Conservation (phyloP, 2,888 invertebrate species). For the Hypomecis atomaria region DNA sequence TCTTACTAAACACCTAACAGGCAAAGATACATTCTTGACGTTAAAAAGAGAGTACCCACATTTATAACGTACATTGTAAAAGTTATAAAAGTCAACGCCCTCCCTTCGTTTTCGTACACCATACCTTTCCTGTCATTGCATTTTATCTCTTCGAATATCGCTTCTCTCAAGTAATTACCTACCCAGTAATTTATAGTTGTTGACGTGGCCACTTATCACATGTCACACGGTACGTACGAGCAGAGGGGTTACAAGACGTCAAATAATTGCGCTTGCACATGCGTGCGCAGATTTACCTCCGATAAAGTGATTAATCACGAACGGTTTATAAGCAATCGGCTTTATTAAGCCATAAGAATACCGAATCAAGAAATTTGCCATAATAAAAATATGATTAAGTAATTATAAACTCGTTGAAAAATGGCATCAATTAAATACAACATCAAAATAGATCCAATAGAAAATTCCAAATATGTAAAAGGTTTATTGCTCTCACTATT, state of each 20-base stretch:
- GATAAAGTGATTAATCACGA: constrained; percentile 8
- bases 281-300: constrained; percentile 1
- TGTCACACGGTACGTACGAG: constrained; percentile 45
- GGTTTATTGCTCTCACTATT: constrained; percentile 27
- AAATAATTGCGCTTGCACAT: constrained; percentile 25
- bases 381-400: constrained; percentile 27
- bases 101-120: not conserved
- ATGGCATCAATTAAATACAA: constrained; percentile 26
- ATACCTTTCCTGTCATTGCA: constrained; percentile 16
- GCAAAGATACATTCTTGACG: no score
- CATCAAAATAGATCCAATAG: constrained; percentile 12
- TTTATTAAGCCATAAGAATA: not conserved
- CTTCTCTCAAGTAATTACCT: constrained; percentile 3
- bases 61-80: no score
- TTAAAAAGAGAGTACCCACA: no score
- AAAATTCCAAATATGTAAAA: constrained; percentile 23
- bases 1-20: no score
- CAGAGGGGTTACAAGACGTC: constrained; percentile 33
- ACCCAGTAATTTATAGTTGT: constrained; percentile 40
- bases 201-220: constrained; percentile 51
- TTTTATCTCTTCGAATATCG: constrained; percentile 14
- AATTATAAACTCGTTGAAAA: constrained; percentile 14
- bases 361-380: constrained; percentile 22
- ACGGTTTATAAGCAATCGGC: constrained; percentile 12
- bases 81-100: no score